Conservation (phyloP, 2,113 vertebrate species). For the Poecilia latipinna region DNA sequence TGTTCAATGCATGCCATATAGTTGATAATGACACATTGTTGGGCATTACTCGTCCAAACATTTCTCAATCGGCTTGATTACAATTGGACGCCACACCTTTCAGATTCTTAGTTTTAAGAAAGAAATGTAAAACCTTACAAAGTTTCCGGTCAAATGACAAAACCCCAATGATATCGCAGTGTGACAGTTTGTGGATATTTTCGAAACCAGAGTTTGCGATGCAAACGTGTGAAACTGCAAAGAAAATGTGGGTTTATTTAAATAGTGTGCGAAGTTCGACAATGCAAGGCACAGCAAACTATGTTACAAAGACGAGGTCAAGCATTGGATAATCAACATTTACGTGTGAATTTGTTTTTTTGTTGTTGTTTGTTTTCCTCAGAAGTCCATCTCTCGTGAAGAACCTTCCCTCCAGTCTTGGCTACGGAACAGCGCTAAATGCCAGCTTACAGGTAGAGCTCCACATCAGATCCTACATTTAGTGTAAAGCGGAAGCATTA, state of each 20-base stretch:
- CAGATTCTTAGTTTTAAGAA: neutral
- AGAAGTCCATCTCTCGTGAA: conserved; percentile 99
- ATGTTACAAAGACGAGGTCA: neutral
- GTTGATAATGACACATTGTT: neutral
- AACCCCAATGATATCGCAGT: neutral
- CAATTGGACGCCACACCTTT: neutral
- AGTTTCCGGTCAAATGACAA: neutral
- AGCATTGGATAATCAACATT: neutral
- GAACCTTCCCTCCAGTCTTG: conserved; percentile 97
- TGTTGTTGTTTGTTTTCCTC: conserved; percentile 53
- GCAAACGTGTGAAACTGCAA: neutral
- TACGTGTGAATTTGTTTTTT: neutral
- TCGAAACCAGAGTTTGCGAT: neutral
- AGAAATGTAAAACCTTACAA: neutral
- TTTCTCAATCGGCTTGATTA: neutral
- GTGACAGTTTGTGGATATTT: neutral
- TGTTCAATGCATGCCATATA: neutral
- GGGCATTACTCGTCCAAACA: neutral
- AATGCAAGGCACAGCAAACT: too few species aligned
- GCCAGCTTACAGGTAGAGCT: conserved; percentile 94
- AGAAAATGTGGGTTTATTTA: neutral
- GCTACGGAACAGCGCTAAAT: conserved; percentile 97
- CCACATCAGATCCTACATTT: conserved; percentile 17
- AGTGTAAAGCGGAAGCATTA: conserved; percentile 12
- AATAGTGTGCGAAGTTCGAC: neutral